phyloP scores from a whole-genome alignment of 2,797 vertebrate species.

The Enteromius argenteus region DNA sequence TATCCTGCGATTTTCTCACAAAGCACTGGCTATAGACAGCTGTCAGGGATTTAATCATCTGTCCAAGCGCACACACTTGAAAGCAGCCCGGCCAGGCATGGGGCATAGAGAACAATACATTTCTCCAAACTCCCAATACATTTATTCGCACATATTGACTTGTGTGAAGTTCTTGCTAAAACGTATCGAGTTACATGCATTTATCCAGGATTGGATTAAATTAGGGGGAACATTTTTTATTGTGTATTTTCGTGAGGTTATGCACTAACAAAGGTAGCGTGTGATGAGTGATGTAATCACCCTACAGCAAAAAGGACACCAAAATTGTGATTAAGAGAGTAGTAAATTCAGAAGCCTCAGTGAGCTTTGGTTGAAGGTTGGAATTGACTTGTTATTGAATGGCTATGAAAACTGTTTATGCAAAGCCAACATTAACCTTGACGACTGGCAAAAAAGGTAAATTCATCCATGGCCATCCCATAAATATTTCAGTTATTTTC shows the following conservation, averaged over 20 bases:
- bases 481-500: slow-evolving; percentile 34
- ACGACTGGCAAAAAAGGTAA: neutral
- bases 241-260: neutral
- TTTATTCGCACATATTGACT: slow-evolving; percentile 81
- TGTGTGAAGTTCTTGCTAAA: slow-evolving; percentile 71
- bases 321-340: neutral
- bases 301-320: neutral
- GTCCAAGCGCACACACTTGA: slow-evolving; percentile 19
- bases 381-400: slow-evolving; percentile 22
- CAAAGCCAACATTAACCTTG: slow-evolving; percentile 14
- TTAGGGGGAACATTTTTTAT: neutral
- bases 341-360: neutral
- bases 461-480: slow-evolving; percentile 43
- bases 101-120: slow-evolving; percentile 63
- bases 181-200: slow-evolving; percentile 25
- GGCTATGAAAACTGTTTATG: slow-evolving; percentile 31
- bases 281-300: neutral
- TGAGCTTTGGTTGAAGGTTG: slow-evolving; percentile 4
- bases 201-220: neutral
- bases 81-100: neutral
- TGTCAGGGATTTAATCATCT: slow-evolving; percentile 44
- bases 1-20: slow-evolving; percentile 34
- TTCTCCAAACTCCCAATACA: slow-evolving; percentile 75
- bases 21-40: slow-evolving; percentile 28
- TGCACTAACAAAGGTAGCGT: neutral